These are phyloP conservation scores for Botia almorhae DNA, from an alignment of 2,797 vertebrate genomes.

Conservation along the genomic window DNA sequence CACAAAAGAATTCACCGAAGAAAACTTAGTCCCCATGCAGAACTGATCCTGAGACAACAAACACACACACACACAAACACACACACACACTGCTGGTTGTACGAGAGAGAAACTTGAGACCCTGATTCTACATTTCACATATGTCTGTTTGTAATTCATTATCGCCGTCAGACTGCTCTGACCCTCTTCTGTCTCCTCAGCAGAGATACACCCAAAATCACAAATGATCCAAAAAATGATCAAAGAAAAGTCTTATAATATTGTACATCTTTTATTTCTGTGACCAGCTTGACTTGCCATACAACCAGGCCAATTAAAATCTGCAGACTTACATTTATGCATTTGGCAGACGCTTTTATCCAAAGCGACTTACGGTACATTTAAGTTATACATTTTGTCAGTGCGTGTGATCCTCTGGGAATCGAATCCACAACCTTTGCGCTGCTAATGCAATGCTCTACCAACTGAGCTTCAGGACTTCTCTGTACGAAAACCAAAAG, in stretches of 20 bases:
- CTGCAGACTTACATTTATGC: too few species aligned
- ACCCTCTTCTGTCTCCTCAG: constrained; percentile 28
- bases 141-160: constrained; percentile 31
- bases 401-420: too few species aligned
- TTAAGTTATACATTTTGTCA: too few species aligned
- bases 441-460: too few species aligned
- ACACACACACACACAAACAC: neutral
- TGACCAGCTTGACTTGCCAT: too few species aligned
- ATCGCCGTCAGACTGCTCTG: constrained; percentile 11
- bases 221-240: constrained; percentile 23
- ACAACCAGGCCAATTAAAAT: too few species aligned
- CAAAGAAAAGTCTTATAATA: constrained; percentile 2
- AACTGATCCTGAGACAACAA: neutral
- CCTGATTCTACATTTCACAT: constrained; percentile 49
- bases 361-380: too few species aligned
- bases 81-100: constrained; percentile 1
- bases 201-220: neutral
- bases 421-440: too few species aligned
- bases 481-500: too few species aligned
- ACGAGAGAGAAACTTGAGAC: constrained; percentile 20
- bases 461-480: too few species aligned
- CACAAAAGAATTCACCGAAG: neutral
- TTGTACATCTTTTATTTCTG: too few species aligned
- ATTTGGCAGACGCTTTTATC: too few species aligned
- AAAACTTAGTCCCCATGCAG: neutral